Percentiles rank a stretch among this genome's conserved stretches.
Evolutionary conservation across 2,113 vertebrate genomes (phyloP).

Genomic region (Clupea harengus): DNA sequence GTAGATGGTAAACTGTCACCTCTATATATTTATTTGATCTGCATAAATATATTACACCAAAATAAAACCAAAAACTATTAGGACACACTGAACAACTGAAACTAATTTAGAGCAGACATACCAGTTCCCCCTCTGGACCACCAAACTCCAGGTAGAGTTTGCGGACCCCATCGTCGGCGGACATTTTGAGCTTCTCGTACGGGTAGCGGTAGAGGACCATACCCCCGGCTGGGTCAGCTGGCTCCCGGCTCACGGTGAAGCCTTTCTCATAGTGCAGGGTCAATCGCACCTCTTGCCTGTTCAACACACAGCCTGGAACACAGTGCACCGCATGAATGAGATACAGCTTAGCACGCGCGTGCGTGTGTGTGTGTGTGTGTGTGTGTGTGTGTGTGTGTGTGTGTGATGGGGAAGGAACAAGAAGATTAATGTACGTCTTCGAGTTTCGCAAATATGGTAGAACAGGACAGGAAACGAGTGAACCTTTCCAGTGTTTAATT

Average conservation of each 20-base stretch:
- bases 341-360: background rate
- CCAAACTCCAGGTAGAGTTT: slow-evolving; percentile 95
- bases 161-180: slow-evolving; percentile 86
- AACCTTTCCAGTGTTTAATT: slow-evolving; percentile 37
- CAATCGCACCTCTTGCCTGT: slow-evolving; percentile 84
- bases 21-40: too few species aligned
- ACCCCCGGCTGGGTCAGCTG: slow-evolving; percentile 60
- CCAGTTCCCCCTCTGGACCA: slow-evolving; percentile 94
- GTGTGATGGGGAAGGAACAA: slow-evolving; percentile 1
- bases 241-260: slow-evolving; percentile 83
- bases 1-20: background rate
- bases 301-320: slow-evolving; percentile 82
- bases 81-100: background rate
- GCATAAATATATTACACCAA: background rate
- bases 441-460: background rate
- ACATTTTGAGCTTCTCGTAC: slow-evolving; percentile 92
- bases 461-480: slow-evolving; percentile 27
- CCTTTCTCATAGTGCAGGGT: slow-evolving; percentile 91
- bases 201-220: slow-evolving; percentile 84
- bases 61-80: background rate
- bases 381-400: background rate
- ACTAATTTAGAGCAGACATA: slow-evolving; percentile 49
- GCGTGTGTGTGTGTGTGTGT: slow-evolving; percentile 24
- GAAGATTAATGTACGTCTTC: background rate
- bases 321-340: background rate